Conservation (phyloP, 2,113 vertebrate genomes). For the Paraplagusia blochii region DNA sequence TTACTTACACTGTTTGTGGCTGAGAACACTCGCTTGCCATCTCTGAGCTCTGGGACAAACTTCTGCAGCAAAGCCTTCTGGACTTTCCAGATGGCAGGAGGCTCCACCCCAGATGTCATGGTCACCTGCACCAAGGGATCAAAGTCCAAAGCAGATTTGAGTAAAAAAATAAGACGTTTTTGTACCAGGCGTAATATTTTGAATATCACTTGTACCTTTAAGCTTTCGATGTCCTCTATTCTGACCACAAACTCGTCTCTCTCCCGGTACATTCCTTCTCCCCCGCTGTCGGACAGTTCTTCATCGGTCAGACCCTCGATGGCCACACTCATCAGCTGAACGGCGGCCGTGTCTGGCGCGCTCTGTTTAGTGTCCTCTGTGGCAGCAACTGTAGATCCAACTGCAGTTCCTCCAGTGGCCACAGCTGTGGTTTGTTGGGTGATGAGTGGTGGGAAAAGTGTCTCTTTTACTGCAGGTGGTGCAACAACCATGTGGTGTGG, state of each 20-base stretch:
- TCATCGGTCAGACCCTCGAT: slow-evolving; percentile 94
- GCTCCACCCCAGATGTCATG: slow-evolving; percentile 87
- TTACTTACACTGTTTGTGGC: slow-evolving; percentile 96
- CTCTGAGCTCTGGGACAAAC: slow-evolving; percentile 95
- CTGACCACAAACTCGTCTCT: slow-evolving; percentile 97
- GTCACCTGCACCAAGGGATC: slow-evolving; percentile 75
- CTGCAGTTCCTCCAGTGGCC: slow-evolving; percentile 2
- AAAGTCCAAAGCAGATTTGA: slow-evolving; percentile 14
- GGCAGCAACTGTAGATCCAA: slow-evolving; percentile 10
- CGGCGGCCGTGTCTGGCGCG: slow-evolving; percentile 77
- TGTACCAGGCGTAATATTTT: background rate
- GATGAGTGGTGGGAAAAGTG: slow-evolving; percentile 58
- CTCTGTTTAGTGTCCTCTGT: slow-evolving; percentile 68
- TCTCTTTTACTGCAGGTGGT: slow-evolving; percentile 51
- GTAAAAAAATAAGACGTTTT: background rate
- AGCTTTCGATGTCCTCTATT: slow-evolving; percentile 91
- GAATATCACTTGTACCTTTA: slow-evolving; percentile 79
- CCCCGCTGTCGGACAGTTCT: slow-evolving; percentile 90
- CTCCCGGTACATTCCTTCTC: slow-evolving; percentile 96
- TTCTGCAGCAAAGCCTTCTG: slow-evolving; percentile 98
- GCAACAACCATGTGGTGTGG: slow-evolving; percentile 71
- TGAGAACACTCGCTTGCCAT: slow-evolving; percentile 92
- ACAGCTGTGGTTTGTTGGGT: slow-evolving; percentile 56
- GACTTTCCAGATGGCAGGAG: slow-evolving; percentile 98
- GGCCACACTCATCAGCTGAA: slow-evolving; percentile 80